Evolutionary conservation across 2,797 vertebrate genomes (phyloP), one percentile per base, ranked within the genome.

Genomic region (Scolopax bukidnonensis): DNA sequence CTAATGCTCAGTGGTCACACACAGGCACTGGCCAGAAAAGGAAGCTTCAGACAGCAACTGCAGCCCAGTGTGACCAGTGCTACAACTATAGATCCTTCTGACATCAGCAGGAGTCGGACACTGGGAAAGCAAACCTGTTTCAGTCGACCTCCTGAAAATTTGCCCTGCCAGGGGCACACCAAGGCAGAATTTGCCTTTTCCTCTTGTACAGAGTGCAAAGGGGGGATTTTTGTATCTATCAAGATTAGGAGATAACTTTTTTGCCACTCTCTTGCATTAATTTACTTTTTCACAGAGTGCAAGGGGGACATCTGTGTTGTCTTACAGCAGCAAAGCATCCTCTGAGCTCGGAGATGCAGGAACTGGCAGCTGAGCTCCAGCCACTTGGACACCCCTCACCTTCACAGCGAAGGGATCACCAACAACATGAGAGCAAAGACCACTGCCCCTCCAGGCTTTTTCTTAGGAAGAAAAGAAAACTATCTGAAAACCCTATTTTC

Each of bases 331-430:
- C n/a, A 30, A 91, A 76, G 32, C 30, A 32, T 47, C 47, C 40
- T 51, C 67, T 14, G 23, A 83, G 23, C 10, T 51, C 13, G 16
- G 43, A 16, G 57, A 7, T 20, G 24, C 33, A 67, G 74, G 38
- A 60, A 12, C 16, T 33, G 51, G 41, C 32, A 76, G 69, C 38
- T 51, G 21, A 67, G 51, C 32, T 43, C 33, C 4, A 0, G 11
- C 43, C 30, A 3, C 53, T 25, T 18, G 11, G 8, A 21, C 12
- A 41, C 10, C 60, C n/a, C 56, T 60, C 50, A 17, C 10, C 61
- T 33, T 32, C n/a, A 12, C 11, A 11, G 40, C 0, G 0, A 75
- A 23, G 48, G 51, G 16, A 32, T 38, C 21, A n/a, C 36, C 63
- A 78, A 21, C 25, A 21, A 12, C n/a, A 27, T 1, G 21, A 70